Conservation (phyloP, 2,113 vertebrate species). For the Apteryx owenii region DNA sequence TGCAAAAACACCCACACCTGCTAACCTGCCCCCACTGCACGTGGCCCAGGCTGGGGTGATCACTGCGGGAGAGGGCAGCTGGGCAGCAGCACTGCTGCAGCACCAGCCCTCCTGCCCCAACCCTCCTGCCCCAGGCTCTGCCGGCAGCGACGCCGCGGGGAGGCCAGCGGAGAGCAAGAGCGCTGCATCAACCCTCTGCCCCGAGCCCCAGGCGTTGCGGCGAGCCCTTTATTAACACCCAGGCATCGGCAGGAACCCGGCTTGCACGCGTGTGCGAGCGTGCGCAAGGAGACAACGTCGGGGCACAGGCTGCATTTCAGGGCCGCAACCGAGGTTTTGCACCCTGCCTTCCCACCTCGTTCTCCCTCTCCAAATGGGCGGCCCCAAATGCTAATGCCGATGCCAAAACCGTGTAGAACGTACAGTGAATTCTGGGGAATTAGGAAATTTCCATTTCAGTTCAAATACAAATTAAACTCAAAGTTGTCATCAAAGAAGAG, state of each 20-base stretch:
- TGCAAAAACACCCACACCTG: background rate
- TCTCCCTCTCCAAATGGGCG: background rate
- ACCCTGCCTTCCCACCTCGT: background rate
- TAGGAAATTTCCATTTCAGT: conserved; percentile 84
- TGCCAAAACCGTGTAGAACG: background rate
- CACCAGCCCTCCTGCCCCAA: too few relatives aligned
- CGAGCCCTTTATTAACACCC: background rate
- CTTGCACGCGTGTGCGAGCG: rapidly evolving
- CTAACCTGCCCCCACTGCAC: background rate
- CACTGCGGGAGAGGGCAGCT: background rate
- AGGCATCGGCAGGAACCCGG: background rate
- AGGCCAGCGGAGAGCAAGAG: background rate
- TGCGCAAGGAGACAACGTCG: background rate
- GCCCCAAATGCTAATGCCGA: background rate
- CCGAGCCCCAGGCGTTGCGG: background rate
- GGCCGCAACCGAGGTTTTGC: rapidly evolving
- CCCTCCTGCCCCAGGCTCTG: background rate
- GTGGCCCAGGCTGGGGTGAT: background rate
- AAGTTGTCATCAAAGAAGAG: conserved; percentile 82
- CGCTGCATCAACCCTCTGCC: too few relatives aligned
- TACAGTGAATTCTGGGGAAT: conserved; percentile 58
- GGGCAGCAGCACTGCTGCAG: too few relatives aligned
- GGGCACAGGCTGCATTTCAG: background rate
- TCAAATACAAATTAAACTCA: conserved; percentile 83
- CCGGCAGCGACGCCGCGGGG: background rate